These are phyloP conservation scores for Acanthurus lineatus DNA, from an alignment of 2,797 vertebrate genomes.

Conservation along the genomic window DNA sequence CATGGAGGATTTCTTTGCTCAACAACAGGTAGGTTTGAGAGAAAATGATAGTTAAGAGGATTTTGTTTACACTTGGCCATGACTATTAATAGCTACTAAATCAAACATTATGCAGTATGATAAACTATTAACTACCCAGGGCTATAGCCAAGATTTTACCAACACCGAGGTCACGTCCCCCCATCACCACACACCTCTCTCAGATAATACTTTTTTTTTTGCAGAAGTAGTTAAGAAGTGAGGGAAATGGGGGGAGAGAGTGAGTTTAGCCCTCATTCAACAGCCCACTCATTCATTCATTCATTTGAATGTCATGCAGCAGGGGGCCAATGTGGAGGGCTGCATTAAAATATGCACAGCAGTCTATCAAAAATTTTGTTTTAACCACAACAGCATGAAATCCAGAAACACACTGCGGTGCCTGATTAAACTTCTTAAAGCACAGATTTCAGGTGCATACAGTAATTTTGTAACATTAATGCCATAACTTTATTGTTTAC, in stretches of 20 bases:
- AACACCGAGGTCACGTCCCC: background rate
- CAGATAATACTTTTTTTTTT: background rate
- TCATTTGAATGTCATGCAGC: background rate
- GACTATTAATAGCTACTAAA: background rate
- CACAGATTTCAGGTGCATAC: background rate
- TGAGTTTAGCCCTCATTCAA: too few relatives aligned
- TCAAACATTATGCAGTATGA: background rate
- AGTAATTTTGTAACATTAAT: background rate
- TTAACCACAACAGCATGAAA: background rate
- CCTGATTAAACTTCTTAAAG: too few relatives aligned
- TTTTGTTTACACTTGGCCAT: background rate
- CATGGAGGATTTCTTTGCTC: background rate
- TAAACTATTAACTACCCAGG: background rate
- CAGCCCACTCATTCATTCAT: background rate
- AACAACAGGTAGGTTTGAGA: background rate
- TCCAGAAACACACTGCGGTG: background rate
- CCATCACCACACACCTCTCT: background rate
- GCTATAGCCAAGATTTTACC: background rate
- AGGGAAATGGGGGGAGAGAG: too few relatives aligned
- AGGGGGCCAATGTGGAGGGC: background rate
- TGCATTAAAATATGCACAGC: background rate
- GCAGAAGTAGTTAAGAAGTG: too few relatives aligned
- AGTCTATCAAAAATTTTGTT: background rate
- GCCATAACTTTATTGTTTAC: too few relatives aligned
- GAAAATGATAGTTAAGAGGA: accelerated